Evolutionary conservation across 2,113 vertebrate genomes (phyloP).

Genomic region (Eolophus roseicapilla): DNA sequence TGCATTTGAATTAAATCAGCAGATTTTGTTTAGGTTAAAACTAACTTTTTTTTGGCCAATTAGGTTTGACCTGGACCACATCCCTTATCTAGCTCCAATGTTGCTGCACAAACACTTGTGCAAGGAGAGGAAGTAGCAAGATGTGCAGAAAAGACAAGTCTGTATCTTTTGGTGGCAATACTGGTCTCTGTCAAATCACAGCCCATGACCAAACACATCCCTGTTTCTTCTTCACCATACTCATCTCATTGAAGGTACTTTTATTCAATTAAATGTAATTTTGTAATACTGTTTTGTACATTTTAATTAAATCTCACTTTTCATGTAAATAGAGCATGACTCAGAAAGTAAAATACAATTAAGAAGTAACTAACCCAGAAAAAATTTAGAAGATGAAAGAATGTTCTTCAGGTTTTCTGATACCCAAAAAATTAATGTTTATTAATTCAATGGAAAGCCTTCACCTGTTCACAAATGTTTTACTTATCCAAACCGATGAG

Average conservation of each 20-base stretch:
- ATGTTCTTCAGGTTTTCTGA: background rate
- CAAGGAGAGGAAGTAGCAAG: background rate
- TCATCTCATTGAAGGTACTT: background rate
- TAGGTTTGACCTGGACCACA: background rate
- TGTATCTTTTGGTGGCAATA: background rate
- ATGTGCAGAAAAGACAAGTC: background rate
- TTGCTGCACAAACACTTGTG: background rate
- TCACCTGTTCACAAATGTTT: background rate
- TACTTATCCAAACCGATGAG: background rate
- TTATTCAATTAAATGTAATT: conserved; percentile 8
- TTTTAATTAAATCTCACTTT: background rate
- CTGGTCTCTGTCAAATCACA: background rate
- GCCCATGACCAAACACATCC: background rate
- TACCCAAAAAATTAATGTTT: background rate
- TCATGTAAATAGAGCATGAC: background rate
- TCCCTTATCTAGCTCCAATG: background rate
- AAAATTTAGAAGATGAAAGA: background rate
- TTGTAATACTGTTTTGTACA: background rate
- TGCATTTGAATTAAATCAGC: background rate
- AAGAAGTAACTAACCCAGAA: background rate
- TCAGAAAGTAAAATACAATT: conserved; percentile 5
- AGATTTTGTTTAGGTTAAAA: background rate
- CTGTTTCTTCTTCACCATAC: background rate
- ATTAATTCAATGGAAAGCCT: background rate
- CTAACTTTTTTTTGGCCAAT: background rate